Evolutionary conservation across 2,113 vertebrate genomes (phyloP).

Genomic region (Nesoenas mayeri): DNA sequence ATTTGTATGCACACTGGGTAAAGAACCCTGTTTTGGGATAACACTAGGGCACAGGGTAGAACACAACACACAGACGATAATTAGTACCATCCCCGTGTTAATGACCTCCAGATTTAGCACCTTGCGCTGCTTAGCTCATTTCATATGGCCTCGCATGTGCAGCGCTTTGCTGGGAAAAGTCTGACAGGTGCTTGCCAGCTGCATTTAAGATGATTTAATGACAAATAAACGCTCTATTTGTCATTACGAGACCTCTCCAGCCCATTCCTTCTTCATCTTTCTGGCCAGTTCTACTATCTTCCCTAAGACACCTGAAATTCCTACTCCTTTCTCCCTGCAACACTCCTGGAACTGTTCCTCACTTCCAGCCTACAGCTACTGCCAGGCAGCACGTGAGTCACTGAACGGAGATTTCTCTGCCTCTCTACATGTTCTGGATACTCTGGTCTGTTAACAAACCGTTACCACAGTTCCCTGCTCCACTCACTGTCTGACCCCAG

Average conservation of each 20-base stretch:
- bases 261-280: not conserved
- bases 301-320: not conserved
- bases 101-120: too few species aligned
- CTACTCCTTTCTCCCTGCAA: not conserved
- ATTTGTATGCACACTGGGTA: too few species aligned
- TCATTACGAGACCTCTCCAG: not conserved
- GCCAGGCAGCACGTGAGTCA: accelerated
- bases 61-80: not conserved
- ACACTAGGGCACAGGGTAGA: not conserved
- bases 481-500: not conserved
- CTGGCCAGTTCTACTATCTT: not conserved
- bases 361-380: not conserved
- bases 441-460: not conserved
- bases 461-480: not conserved
- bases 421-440: not conserved
- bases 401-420: not conserved
- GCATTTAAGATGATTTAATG: not conserved
- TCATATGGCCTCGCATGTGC: accelerated
- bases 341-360: not conserved
- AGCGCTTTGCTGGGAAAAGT: not conserved
- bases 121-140: not conserved
- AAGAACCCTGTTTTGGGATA: not conserved
- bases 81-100: not conserved
- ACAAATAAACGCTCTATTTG: not conserved
- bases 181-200: not conserved